These are phyloP conservation scores for Clarias pachynema DNA, from an alignment of 2,797 vertebrate genomes.

Conservation along the genomic window DNA sequence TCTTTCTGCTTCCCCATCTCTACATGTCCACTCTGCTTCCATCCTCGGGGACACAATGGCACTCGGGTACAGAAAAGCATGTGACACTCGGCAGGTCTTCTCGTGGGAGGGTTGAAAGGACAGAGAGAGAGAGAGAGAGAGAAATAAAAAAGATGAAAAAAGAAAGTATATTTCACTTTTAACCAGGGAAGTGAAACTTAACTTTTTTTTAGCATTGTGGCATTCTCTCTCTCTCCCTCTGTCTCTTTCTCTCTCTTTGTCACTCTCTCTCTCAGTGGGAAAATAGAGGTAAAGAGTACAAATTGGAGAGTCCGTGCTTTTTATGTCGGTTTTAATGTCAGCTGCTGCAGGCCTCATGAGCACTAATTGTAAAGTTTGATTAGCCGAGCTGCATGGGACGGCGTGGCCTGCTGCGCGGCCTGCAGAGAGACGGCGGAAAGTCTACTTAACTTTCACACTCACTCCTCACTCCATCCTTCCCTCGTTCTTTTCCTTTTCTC, in stretches of 20 bases:
- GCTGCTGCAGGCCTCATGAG: slow-evolving; percentile 54
- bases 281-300: slow-evolving; percentile 27
- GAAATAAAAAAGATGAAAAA: background rate
- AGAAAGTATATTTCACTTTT: background rate
- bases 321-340: slow-evolving; percentile 51
- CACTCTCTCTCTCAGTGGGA: slow-evolving; percentile 29
- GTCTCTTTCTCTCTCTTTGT: slow-evolving; percentile 34
- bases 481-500: slow-evolving; percentile 3
- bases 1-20: background rate
- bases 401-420: slow-evolving; percentile 49
- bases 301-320: slow-evolving; percentile 14
- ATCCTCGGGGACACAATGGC: slow-evolving; percentile 47
- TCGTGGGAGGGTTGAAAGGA: slow-evolving; percentile 32
- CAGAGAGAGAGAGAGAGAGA: background rate
- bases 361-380: slow-evolving; percentile 63
- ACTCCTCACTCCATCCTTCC: slow-evolving; percentile 47
- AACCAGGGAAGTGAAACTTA: slow-evolving; percentile 34
- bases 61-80: slow-evolving; percentile 23
- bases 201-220: background rate
- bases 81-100: slow-evolving; percentile 41
- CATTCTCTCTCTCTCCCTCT: slow-evolving; percentile 24
- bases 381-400: slow-evolving; percentile 55
- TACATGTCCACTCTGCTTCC: slow-evolving; percentile 39
- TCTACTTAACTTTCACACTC: slow-evolving; percentile 55
- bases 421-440: slow-evolving; percentile 40